Base-by-base conservation (phyloP, 2,888 invertebrate species). In the Morinoia aosen region DNA sequence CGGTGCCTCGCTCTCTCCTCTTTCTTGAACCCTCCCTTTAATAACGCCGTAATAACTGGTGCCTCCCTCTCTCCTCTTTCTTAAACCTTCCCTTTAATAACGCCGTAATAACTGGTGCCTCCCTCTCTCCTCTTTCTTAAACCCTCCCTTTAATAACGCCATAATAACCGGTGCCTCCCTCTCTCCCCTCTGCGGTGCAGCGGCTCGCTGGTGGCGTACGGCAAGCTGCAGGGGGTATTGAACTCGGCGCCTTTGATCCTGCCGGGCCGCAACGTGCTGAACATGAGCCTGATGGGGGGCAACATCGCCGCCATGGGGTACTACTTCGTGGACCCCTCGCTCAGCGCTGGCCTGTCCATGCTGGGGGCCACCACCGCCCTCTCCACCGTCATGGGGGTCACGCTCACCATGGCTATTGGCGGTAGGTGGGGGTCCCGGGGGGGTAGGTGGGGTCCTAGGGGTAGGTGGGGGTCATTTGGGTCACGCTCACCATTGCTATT, bases 371-470 rank as follows among this genome's bases (percentile, higher is more conserved):
- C 98, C 7, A 98, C 98, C 0, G 98, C 98, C 25, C 98, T 99
- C 95, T 98, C 98, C 95, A 98, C 98, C 95, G 97, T 98, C 16
- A 98, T 99, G 98, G 99, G 99, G 0, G 98, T 99, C 88, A 99
- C 99, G 1, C 98, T 99, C 95, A 99, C 99, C 0, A 98, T 98
- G 96, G 99, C 99, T 95, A 99, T 99, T 97, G 99, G 99, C 98
- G 99, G 88, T 88, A 11, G 25, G 88, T 98, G 98, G 97, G 61
- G n/a, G 40, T n/a, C 88, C 88, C 1, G n/a, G 64, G 61, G 61
- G 8, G 12, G 19, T 61, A 8, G 61, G 61, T 48, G 2, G 48
- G 48, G 48, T 48, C 48, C 48, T 48, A 5, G 2, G 2, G 48
- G 48, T 2, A 16, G 33, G 2, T 33, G 33, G 64, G 64, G n/a